These are phyloP conservation scores for Xanthorhoe spadicearia DNA, from an alignment of 2,888 invertebrate genomes.

Conservation along the genomic window DNA sequence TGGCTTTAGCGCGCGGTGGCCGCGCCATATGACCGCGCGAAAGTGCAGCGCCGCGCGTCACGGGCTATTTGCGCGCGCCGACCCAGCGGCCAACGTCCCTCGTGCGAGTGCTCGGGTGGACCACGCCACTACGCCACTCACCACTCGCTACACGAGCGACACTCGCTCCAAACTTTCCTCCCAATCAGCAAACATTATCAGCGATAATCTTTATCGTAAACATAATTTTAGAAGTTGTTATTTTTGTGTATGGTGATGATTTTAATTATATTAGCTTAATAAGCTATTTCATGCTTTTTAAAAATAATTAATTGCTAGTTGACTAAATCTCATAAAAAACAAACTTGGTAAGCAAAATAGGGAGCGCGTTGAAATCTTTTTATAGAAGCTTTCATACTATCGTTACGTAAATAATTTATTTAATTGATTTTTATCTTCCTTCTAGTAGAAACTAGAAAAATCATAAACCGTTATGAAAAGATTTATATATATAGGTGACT, in stretches of 20 bases:
- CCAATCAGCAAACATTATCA: constrained; percentile 15
- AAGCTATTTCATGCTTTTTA: no score
- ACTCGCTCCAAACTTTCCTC: constrained; percentile 12
- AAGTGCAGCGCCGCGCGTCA: constrained; percentile 73
- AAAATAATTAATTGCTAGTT: neutral
- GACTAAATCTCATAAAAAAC: neutral
- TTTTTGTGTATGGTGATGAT: constrained; percentile 10
- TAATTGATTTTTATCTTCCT: neutral
- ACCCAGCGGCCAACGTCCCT: constrained; percentile 3
- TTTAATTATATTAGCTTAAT: no score
- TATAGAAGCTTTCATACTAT: constrained; percentile 29
- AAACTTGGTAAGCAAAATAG: constrained; percentile 7
- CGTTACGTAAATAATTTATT: constrained; percentile 10
- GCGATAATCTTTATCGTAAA: constrained; percentile 14
- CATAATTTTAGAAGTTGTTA: constrained; percentile 8
- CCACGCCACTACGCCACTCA: constrained; percentile 1
- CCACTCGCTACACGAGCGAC: neutral
- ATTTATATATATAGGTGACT: constrained; percentile 39
- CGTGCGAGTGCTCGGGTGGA: neutral
- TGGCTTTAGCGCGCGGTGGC: constrained; percentile 64
- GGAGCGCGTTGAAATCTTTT: constrained; percentile 63
- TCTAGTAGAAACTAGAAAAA: constrained; percentile 40
- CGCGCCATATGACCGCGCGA: constrained; percentile 81
- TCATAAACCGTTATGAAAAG: constrained; percentile 40
- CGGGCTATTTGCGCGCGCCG: constrained; percentile 35